Evolutionary conservation across 1,140 invertebrate species (phyloP).

Genomic region (Hylaeus anthracinus): DNA sequence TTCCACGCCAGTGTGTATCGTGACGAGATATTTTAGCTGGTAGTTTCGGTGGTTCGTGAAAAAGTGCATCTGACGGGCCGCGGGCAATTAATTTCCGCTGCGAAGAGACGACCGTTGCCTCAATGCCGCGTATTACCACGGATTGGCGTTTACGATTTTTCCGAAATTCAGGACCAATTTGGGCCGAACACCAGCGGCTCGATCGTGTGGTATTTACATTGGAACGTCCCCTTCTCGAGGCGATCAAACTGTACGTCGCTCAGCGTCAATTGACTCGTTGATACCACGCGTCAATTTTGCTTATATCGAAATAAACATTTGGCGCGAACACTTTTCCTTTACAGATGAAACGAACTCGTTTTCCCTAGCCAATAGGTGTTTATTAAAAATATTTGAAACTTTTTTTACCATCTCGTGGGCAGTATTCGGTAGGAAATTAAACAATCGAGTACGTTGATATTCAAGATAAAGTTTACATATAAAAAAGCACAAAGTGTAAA

Average conservation of each 20-base stretch:
- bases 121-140: neutral
- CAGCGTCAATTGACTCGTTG: neutral
- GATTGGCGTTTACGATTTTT: constrained; percentile 5
- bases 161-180: constrained; percentile 20
- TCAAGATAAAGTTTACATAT: too few relatives aligned
- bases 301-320: neutral
- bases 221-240: neutral
- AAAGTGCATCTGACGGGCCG: constrained; percentile 41
- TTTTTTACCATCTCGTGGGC: too few relatives aligned
- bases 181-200: neutral
- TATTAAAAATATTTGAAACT: too few relatives aligned
- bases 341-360: too few relatives aligned
- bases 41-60: constrained; percentile 29
- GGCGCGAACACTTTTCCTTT: too few relatives aligned
- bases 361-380: too few relatives aligned
- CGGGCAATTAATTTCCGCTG: constrained; percentile 50
- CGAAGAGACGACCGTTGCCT: neutral
- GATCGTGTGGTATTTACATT: constrained; percentile 11
- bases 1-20: constrained; percentile 29
- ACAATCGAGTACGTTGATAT: too few relatives aligned
- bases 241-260: neutral
- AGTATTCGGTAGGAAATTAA: too few relatives aligned
- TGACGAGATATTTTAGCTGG: constrained; percentile 55
- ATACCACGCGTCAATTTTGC: neutral
- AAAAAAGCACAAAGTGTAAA: too few relatives aligned